Conservation (phyloP, 2,888 invertebrate genomes). For the Chloroclysta siterata region DNA sequence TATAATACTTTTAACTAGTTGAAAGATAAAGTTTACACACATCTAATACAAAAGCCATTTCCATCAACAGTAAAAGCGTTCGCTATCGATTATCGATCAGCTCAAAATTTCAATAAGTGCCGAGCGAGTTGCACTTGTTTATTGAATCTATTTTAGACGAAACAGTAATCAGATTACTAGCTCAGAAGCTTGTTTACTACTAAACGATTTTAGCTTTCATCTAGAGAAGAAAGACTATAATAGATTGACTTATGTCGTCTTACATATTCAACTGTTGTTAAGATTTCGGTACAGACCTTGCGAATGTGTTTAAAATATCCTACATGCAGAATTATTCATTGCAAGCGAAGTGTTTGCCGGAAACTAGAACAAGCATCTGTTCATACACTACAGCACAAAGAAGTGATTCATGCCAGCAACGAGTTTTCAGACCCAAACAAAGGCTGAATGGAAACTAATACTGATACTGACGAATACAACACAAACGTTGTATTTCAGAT, state of each 20-base stretch:
- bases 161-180: not conserved
- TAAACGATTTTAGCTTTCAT: not conserved
- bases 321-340: not conserved
- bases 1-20: not conserved
- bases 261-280: not conserved
- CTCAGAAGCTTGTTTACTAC: not conserved
- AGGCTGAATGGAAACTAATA: not conserved
- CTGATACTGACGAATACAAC: no score
- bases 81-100: not conserved
- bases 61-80: not conserved
- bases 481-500: no score
- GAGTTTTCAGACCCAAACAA: constrained; percentile 2
- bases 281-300: no score
- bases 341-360: not conserved
- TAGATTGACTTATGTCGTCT: not conserved
- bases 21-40: not conserved
- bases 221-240: not conserved
- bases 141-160: constrained; percentile 27
- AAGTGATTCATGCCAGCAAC: constrained; percentile 18
- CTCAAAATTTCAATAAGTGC: constrained; percentile 17
- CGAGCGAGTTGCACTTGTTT: constrained; percentile 13
- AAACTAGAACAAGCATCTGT: constrained; percentile 27
- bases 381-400: constrained; percentile 23
- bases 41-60: not conserved
- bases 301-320: no score